Conservation (phyloP, 53 echinoderm and acorn worm species). For the Holothuria scabra region DNA sequence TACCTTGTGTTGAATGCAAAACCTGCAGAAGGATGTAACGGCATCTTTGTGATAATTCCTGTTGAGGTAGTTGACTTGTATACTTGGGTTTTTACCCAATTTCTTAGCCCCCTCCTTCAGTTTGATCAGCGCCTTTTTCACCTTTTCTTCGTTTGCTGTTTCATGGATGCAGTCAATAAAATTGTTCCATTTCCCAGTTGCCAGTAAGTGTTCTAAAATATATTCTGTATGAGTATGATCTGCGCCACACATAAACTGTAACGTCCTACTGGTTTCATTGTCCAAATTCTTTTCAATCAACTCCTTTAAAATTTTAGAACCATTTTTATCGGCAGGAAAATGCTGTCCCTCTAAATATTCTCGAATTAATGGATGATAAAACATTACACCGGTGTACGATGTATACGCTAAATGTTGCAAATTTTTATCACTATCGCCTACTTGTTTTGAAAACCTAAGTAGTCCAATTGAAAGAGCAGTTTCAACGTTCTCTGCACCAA, state of each 20-base stretch:
- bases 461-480: conserved; percentile 5
- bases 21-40: neutral
- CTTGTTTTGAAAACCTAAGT: neutral
- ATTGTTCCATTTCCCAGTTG: conserved; percentile 1
- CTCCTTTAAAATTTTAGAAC: neutral
- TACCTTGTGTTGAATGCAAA: neutral
- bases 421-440: neutral
- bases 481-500: neutral
- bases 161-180: conserved; percentile 22
- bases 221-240: neutral
- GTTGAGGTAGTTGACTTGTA: neutral
- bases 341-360: conserved; percentile 5
- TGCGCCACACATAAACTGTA: conserved; percentile 17
- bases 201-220: neutral
- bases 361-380: conserved; percentile 8
- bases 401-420: neutral
- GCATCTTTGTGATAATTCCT: conserved; percentile 13
- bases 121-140: neutral
- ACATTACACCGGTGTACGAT: neutral
- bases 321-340: neutral
- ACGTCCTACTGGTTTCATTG: neutral
- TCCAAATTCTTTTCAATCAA: neutral
- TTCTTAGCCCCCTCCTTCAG: neutral
- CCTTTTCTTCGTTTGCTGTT: neutral
- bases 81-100: neutral